Evolutionary conservation across 2,888 invertebrate species (phyloP), one percentile per base, ranked within the genome.

Genomic region (Odontocerum albicorne): DNA sequence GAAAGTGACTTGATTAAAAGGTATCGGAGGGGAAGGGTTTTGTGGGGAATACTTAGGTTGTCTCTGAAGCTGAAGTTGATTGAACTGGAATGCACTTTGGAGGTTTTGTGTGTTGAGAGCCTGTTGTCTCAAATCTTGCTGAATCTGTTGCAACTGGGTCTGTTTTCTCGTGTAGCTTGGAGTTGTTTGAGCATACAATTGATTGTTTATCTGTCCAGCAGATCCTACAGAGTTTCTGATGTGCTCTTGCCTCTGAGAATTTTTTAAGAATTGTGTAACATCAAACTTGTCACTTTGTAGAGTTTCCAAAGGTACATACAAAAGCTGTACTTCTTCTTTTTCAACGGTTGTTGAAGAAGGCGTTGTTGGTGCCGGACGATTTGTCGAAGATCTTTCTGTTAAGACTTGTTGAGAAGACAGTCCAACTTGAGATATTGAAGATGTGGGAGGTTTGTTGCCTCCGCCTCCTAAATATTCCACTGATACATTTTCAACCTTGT

Each of bases 301-400:
- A 1, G 88, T 84, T 65, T 92, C 90, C 17, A 90, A 79, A 3
- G 92, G 92, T 0, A 92, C 90, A 66, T 92, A 92, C 0, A 92
- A 74, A 31, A 92, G 70, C 66, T 92, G 91, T 0, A 91, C 86
- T 70, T 87, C 84, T 69, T 87, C 85, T 63, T 76, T 73, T 67
- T 80, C 78, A 1, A 68, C 64, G 72, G 74, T 8, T 68, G 44
- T 67, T 57, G 15, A 67, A 54, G 13, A 64, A 17, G 59, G 45
- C 13, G 53, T 57, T 8, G 54, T 53, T 6, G 51, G 49, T n/a
- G 7, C 19, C 20, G 55, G 43, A 35, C 7, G 43, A 27, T 32
- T 47, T 7, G 39, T 36, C n/a, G 57, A 55, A n/a, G 55, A 61
- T 35, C 53, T 49, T 33, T 59, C 53, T 33, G 55, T 49, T 8